A percentile compares a stretch with the other conserved stretches of the same genome.
Evolutionary conservation across 2,888 invertebrate species (phyloP).

Genomic region (Aphodius granarius): DNA sequence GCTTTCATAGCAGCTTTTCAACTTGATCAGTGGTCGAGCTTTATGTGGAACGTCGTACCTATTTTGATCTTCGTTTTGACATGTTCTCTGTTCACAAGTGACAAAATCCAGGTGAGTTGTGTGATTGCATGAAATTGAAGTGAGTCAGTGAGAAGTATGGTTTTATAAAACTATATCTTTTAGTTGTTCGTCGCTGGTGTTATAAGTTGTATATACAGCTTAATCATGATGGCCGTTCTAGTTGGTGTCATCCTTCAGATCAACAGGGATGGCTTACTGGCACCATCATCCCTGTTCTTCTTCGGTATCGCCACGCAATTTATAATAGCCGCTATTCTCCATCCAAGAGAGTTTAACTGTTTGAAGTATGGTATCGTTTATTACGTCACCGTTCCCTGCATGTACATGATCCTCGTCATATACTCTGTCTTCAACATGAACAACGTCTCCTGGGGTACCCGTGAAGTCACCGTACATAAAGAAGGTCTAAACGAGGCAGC

Average conservation of each 20-base stretch:
- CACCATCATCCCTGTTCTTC: conserved; percentile 85
- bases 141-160: neutral
- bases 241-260: conserved; percentile 81
- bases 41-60: conserved; percentile 69
- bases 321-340: conserved; percentile 67
- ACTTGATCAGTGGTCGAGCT: conserved; percentile 68
- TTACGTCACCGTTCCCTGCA: conserved; percentile 90
- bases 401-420: conserved; percentile 90
- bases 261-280: conserved; percentile 74
- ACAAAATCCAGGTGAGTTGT: conserved; percentile 34
- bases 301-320: conserved; percentile 71
- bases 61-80: conserved; percentile 66
- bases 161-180: conserved; percentile 30
- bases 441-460: conserved; percentile 92
- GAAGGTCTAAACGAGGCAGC: conserved; percentile 67
- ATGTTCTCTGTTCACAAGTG: conserved; percentile 66
- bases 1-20: conserved; percentile 79
- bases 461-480: conserved; percentile 65
- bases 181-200: conserved; percentile 73
- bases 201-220: conserved; percentile 76
- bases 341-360: conserved; percentile 79
- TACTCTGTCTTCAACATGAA: conserved; percentile 93
- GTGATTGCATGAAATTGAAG: no score
- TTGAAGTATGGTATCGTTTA: conserved; percentile 78
- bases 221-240: conserved; percentile 86